Percentiles rank a stretch among this genome's conserved stretches.
Conservation (phyloP, 2,113 vertebrate species). For the Aphelocoma coerulescens region DNA sequence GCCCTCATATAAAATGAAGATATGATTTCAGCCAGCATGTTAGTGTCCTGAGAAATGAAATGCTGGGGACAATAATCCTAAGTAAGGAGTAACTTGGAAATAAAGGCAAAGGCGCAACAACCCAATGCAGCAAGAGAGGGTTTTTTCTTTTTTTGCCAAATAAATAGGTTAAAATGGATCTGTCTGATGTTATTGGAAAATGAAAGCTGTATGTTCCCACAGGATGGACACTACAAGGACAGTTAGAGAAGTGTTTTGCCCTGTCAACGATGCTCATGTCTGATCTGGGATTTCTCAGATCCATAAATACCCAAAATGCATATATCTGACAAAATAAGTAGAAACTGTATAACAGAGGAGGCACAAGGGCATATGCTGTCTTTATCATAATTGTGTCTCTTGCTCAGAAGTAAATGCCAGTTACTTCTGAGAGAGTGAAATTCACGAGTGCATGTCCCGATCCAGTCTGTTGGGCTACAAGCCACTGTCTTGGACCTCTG, state of each 20-base stretch:
- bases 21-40: neutral
- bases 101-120: neutral
- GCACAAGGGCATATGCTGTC: neutral
- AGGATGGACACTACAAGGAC: neutral
- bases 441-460: rapidly evolving
- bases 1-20: neutral
- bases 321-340: neutral
- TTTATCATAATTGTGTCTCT: neutral
- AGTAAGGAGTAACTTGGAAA: neutral
- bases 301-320: neutral
- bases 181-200: neutral
- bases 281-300: neutral
- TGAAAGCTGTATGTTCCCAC: rapidly evolving
- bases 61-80: neutral
- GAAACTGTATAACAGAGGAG: neutral
- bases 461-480: neutral
- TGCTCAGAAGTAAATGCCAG: neutral
- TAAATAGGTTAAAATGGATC: neutral
- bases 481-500: neutral
- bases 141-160: neutral
- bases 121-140: neutral
- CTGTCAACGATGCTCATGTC: neutral
- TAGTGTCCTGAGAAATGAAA: neutral
- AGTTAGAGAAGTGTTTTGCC: neutral
- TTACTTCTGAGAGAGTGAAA: neutral